phyloP scores from a whole-genome alignment of 2,797 vertebrate genomes.

The Brotogeris chrysoptera region DNA sequence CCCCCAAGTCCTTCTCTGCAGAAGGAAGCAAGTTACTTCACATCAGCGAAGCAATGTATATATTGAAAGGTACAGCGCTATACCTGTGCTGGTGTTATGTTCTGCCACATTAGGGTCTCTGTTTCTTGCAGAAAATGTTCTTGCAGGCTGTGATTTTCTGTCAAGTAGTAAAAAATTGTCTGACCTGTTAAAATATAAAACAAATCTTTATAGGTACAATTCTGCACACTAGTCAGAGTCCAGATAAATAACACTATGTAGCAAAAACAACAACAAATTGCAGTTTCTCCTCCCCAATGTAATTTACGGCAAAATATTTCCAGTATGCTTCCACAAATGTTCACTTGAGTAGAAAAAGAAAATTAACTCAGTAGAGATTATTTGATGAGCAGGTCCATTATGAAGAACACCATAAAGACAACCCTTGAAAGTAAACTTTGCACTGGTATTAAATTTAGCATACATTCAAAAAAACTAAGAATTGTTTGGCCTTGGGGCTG shows the following conservation, averaged over 20 bases:
- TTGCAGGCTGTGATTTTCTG: constrained; percentile 64
- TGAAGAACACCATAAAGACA: neutral
- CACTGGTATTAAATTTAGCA: neutral
- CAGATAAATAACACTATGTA: neutral
- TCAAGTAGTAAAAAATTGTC: constrained; percentile 69
- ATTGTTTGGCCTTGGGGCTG: neutral
- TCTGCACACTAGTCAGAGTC: accelerated
- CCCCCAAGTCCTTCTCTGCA: neutral
- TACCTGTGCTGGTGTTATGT: constrained; percentile 80
- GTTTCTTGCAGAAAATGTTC: constrained; percentile 76
- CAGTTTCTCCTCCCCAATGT: neutral
- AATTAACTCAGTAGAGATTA: neutral
- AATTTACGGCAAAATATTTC: neutral
- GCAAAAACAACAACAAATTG: neutral
- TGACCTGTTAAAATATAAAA: constrained; percentile 64
- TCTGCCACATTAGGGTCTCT: constrained; percentile 72
- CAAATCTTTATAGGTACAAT: neutral
- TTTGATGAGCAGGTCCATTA: neutral
- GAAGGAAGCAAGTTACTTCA: neutral
- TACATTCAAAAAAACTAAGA: neutral
- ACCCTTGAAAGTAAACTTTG: neutral
- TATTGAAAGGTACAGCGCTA: accelerated
- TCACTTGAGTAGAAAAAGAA: neutral
- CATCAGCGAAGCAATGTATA: accelerated
- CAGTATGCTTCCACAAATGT: neutral